Evolutionary conservation across 2,888 invertebrate species (phyloP).

Genomic region (Microctonus brassicae): DNA sequence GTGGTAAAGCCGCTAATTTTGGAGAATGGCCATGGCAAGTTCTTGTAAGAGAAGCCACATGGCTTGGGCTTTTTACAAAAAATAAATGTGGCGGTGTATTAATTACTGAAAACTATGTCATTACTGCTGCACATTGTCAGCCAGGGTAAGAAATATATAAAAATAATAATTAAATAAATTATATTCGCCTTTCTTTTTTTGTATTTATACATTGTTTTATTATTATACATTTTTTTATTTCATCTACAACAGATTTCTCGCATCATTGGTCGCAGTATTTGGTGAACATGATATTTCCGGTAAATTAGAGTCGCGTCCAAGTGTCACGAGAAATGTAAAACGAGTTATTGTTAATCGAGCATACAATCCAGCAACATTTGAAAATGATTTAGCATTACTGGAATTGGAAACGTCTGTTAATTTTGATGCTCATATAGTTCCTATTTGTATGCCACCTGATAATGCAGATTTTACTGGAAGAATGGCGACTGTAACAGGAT

Average conservation of each 20-base stretch:
- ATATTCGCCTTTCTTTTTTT: neutral
- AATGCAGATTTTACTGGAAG: constrained; percentile 84
- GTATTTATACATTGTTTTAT: constrained; percentile 13
- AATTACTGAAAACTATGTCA: constrained; percentile 88
- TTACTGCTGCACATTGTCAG: constrained; percentile 95
- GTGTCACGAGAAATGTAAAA: constrained; percentile 85
- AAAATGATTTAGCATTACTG: constrained; percentile 89
- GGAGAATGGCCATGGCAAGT: constrained; percentile 97
- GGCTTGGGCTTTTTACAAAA: constrained; percentile 93
- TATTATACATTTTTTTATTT: neutral
- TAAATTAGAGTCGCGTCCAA: constrained; percentile 82
- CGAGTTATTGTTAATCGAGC: constrained; percentile 90
- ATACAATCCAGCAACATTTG: constrained; percentile 92
- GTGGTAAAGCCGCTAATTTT: constrained; percentile 87
- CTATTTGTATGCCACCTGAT: constrained; percentile 90
- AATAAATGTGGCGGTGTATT: constrained; percentile 96
- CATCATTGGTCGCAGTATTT: constrained; percentile 90
- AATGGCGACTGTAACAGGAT: constrained; percentile 91
- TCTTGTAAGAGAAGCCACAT: constrained; percentile 90
- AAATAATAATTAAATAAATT: neutral
- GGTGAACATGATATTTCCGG: constrained; percentile 93
- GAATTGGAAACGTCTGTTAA: constrained; percentile 87
- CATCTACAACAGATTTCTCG: constrained; percentile 77
- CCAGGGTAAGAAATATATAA: constrained; percentile 79
- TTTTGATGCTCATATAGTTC: constrained; percentile 90